A percentile compares a stretch with the other conserved stretches of the same genome.
These are phyloP conservation scores for Riptortus pedestris DNA, from an alignment of 1,140 invertebrate genomes.

Conservation along the genomic window DNA sequence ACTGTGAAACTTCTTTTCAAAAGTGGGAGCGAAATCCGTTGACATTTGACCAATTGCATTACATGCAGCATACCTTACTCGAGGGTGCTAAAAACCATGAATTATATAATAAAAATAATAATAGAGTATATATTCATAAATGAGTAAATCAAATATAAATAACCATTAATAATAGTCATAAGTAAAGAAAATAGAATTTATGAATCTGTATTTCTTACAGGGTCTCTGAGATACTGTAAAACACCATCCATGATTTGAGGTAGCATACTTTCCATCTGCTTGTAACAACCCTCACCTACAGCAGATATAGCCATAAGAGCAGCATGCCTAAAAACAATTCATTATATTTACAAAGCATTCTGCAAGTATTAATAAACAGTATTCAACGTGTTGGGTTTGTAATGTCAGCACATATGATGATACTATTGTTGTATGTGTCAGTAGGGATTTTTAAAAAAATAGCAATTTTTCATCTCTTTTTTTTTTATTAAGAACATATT, in stretches of 20 bases:
- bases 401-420: no score
- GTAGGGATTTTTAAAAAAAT: no score
- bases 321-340: conserved; percentile 64
- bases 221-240: conserved; percentile 76
- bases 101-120: conserved; percentile 23
- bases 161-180: no score
- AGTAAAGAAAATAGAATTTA: no score
- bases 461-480: no score
- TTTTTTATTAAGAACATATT: no score
- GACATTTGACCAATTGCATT: conserved; percentile 99
- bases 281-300: conserved; percentile 94
- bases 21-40: conserved; percentile 91
- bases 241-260: conserved; percentile 83
- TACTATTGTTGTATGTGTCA: no score
- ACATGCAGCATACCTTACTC: conserved; percentile 92
- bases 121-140: conserved; percentile 16
- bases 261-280: conserved; percentile 92
- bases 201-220: no score
- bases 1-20: conserved; percentile 96
- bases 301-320: conserved; percentile 97
- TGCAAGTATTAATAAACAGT: no score
- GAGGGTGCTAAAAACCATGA: conserved; percentile 57
- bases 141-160: no score
- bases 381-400: no score
- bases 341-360: conserved; percentile 21